phyloP scores from a whole-genome alignment of 2,888 invertebrate species.

The Scrobipalpa costella region DNA sequence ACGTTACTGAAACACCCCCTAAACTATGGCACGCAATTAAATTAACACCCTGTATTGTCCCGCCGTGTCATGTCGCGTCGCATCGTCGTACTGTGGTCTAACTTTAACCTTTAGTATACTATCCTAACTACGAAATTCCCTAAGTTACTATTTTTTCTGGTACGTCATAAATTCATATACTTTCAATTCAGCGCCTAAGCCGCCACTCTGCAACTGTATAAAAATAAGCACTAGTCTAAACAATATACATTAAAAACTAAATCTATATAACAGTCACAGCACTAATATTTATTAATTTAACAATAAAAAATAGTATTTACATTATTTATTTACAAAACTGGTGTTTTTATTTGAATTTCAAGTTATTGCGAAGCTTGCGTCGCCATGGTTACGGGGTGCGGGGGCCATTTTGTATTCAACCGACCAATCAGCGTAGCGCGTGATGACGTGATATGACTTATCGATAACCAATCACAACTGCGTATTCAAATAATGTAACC shows the following conservation, averaged over 20 bases:
- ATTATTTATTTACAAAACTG: constrained; percentile 7
- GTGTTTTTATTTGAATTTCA: constrained; percentile 6
- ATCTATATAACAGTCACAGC: constrained; percentile 38
- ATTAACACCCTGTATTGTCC: too few relatives aligned
- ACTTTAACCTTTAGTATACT: background rate
- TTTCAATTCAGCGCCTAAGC: constrained; percentile 1
- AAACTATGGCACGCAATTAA: too few relatives aligned
- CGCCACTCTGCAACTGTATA: constrained; percentile 24
- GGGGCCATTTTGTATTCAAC: background rate
- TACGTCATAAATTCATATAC: constrained; percentile 4
- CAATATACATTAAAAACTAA: constrained; percentile 29
- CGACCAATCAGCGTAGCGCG: constrained; percentile 4
- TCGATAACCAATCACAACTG: background rate
- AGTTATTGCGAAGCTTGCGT: constrained; percentile 1
- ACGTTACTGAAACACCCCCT: too few relatives aligned
- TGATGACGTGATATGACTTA: background rate
- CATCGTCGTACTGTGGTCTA: too few relatives aligned
- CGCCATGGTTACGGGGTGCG: constrained; percentile 17
- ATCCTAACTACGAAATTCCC: background rate
- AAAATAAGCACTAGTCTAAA: constrained; percentile 29
- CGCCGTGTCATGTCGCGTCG: too few relatives aligned
- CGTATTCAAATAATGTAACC: background rate
- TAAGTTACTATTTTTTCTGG: constrained; percentile 2
- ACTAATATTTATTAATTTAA: constrained; percentile 29
- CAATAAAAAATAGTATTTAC: constrained; percentile 14